Evolutionary conservation across 2,888 invertebrate species (phyloP), one percentile per base, ranked within the genome.

Genomic region (Artemia sp.): DNA sequence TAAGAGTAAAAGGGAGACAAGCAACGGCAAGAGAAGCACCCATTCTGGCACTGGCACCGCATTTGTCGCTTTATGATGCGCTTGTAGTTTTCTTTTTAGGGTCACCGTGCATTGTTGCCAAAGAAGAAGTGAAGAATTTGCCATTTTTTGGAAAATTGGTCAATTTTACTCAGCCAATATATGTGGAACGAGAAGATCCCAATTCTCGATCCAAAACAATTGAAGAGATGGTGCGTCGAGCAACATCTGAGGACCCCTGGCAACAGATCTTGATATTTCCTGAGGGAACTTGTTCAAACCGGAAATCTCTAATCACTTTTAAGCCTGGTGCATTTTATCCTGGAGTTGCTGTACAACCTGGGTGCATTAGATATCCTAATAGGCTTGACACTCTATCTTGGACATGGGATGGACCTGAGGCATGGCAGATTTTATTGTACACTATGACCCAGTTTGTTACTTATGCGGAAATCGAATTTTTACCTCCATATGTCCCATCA

Each of bases 211-310:
- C n/a, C n/a, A n/a, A n/a, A n/a, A n/a, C n/a, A n/a, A n/a, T n/a
- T n/a, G n/a, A n/a, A n/a, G n/a, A n/a, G n/a, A n/a, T n/a, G n/a
- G n/a, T n/a, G n/a, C n/a, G n/a, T n/a, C n/a, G n/a, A n/a, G n/a
- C n/a, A n/a, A n/a, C n/a, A n/a, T n/a, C n/a, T n/a, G n/a, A n/a
- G n/a, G n/a, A n/a, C n/a, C n/a, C n/a, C n/a, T n/a, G n/a, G n/a
- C n/a, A n/a, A n/a, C 53, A 88, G 85, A 86, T 95, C 69, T 83
- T 93, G 72, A 92, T 96, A 75, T 96, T 95, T 79, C 92, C 95
- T 0, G 95, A 96, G 79, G 96, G 95, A 68, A 96, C 96, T 0
- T 95, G 94, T 79, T 93, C 95, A 51, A 96, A 96, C 80, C 85
- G 94, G 50, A 87, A 88, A 0, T 92, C 92, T 76, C 81, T 96